A percentile compares a stretch with the other conserved stretches of the same genome.
Evolutionary conservation across 2,113 vertebrate species (phyloP).

Genomic region (Struthidea cinerea): DNA sequence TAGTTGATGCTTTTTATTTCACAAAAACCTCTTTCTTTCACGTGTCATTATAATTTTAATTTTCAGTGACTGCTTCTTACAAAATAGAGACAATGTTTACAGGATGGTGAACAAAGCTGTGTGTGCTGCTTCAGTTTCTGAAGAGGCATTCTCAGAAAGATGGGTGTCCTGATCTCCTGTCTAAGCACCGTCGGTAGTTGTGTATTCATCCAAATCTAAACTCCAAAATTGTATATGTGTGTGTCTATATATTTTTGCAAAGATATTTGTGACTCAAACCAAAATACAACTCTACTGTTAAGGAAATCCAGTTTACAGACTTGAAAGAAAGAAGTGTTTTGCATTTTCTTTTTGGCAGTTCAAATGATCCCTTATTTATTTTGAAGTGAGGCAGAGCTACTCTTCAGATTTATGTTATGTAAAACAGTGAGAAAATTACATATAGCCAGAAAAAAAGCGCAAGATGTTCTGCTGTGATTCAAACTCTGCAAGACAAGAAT

Average conservation of each 20-base stretch:
- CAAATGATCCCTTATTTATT: not conserved
- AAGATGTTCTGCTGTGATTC: not conserved
- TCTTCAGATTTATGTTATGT: not conserved
- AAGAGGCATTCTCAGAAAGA: not conserved
- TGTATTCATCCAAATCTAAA: not conserved
- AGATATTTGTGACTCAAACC: not conserved
- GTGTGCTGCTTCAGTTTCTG: not conserved
- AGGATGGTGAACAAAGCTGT: not conserved
- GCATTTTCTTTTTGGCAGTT: not conserved
- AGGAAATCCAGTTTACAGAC: not conserved
- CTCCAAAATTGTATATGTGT: not conserved
- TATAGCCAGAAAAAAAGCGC: not conserved
- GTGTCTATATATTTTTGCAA: not conserved
- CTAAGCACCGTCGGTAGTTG: not conserved
- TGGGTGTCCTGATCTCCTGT: not conserved
- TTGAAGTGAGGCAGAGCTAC: not conserved
- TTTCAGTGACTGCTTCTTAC: not conserved
- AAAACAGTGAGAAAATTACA: not conserved
- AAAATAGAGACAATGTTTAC: not conserved
- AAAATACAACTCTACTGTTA: not conserved
- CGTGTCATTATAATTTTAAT: not conserved
- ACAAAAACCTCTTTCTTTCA: not conserved
- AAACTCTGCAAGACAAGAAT: not conserved
- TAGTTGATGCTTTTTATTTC: not conserved
- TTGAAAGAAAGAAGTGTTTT: not conserved